These are phyloP conservation scores for Cephalopholis sonnerati DNA, from an alignment of 2,113 vertebrate species.

Conservation along the genomic window DNA sequence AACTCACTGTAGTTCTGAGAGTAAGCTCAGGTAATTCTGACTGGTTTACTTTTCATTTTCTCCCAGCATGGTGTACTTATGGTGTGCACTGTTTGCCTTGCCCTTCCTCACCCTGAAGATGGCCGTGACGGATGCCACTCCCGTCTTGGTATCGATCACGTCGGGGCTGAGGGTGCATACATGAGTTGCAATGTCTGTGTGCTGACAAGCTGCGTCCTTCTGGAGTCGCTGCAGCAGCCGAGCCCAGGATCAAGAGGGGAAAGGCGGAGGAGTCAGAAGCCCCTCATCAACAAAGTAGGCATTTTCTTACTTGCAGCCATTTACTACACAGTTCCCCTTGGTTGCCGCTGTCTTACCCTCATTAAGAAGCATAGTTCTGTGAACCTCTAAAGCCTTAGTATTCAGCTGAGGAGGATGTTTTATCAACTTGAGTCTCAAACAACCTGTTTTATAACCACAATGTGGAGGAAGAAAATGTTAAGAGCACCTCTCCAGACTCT, in stretches of 20 bases:
- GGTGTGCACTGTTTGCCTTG: not conserved
- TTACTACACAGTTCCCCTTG: not conserved
- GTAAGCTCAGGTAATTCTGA: not conserved
- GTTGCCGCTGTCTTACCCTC: not conserved
- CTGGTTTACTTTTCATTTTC: not conserved
- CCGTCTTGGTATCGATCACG: constrained; percentile 22
- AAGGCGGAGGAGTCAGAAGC: not conserved
- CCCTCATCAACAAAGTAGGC: not conserved
- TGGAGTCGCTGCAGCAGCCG: not conserved
- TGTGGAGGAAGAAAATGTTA: not conserved
- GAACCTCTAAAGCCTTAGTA: not conserved
- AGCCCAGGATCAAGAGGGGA: not conserved
- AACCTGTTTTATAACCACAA: not conserved
- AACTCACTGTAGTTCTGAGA: not conserved
- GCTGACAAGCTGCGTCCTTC: not conserved
- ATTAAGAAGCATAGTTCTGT: too few species aligned
- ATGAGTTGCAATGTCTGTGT: constrained; percentile 4
- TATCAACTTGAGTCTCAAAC: not conserved
- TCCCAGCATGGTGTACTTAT: not conserved
- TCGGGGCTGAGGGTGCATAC: constrained; percentile 2
- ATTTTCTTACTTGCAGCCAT: not conserved
- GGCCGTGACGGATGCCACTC: not conserved
- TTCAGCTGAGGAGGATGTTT: not conserved
- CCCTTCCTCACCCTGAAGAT: not conserved
- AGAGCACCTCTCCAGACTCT: not conserved